A percentile compares a stretch with the other conserved stretches of the same genome.
These are phyloP conservation scores for Diaphora mendica DNA, from an alignment of 2,888 invertebrate species.

Conservation along the genomic window DNA sequence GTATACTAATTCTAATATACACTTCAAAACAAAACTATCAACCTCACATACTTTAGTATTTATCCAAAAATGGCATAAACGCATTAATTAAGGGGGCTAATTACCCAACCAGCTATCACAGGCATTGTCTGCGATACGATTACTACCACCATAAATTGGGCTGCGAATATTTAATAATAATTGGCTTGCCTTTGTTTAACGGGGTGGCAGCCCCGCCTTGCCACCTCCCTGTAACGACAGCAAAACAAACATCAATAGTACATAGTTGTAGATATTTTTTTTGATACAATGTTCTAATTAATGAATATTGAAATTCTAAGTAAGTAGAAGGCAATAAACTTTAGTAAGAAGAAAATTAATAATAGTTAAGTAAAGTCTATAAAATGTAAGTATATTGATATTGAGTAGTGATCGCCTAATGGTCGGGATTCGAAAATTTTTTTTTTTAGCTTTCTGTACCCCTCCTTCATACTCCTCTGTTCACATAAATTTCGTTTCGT, in stretches of 20 bases:
- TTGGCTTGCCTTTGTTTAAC: constrained; percentile 84
- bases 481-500: too few species aligned
- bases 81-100: constrained; percentile 76
- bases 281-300: background rate
- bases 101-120: constrained; percentile 72
- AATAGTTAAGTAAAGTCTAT: too few species aligned
- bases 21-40: background rate
- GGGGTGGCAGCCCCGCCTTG: constrained; percentile 53
- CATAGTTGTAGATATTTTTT: background rate
- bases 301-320: background rate
- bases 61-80: constrained; percentile 43
- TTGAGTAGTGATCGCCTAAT: too few species aligned
- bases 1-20: background rate
- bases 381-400: too few species aligned
- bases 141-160: constrained; percentile 64
- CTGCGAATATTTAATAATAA: constrained; percentile 75
- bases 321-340: too few species aligned
- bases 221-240: constrained; percentile 57
- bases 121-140: constrained; percentile 71
- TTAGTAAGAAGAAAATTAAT: too few species aligned
- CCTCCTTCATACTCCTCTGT: too few species aligned
- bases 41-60: constrained; percentile 1
- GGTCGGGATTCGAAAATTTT: too few species aligned
- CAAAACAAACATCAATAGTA: constrained; percentile 26
- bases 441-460: too few species aligned